Conservation (phyloP, 2,888 invertebrate genomes). For the Hemaris fuciformis region DNA sequence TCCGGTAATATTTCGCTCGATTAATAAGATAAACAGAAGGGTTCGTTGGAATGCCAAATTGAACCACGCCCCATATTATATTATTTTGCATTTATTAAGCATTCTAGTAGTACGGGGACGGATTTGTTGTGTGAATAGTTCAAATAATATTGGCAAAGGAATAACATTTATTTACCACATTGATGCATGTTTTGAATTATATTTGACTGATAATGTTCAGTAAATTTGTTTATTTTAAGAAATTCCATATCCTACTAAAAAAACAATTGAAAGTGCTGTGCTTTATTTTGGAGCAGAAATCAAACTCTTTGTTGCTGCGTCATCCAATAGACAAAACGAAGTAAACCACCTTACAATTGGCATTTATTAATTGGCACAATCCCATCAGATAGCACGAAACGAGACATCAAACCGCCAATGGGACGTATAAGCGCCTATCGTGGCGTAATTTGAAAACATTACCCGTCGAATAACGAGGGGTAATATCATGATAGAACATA, state of each 20-base stretch:
- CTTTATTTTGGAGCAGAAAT: too few species aligned
- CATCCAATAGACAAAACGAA: too few species aligned
- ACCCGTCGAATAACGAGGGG: neutral
- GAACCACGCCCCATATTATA: conserved; percentile 22
- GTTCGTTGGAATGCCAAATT: conserved; percentile 35
- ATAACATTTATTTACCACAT: too few species aligned
- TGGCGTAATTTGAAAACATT: neutral
- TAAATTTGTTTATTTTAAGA: too few species aligned
- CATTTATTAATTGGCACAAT: neutral
- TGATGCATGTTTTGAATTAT: too few species aligned
- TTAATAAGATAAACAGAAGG: conserved; percentile 53
- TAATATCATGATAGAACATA: neutral
- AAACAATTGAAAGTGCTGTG: too few species aligned
- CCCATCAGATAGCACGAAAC: neutral
- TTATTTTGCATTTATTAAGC: neutral
- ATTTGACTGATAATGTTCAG: too few species aligned
- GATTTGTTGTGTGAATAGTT: neutral
- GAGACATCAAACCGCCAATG: neutral
- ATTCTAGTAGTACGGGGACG: neutral
- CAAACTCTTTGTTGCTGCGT: neutral
- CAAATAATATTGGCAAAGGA: too few species aligned
- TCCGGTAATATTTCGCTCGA: conserved; percentile 44
- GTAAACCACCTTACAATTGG: too few species aligned
- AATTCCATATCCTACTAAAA: too few species aligned
- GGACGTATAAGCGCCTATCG: neutral